Conservation (phyloP, 2,113 vertebrate species). For the Chaetura pelagica region DNA sequence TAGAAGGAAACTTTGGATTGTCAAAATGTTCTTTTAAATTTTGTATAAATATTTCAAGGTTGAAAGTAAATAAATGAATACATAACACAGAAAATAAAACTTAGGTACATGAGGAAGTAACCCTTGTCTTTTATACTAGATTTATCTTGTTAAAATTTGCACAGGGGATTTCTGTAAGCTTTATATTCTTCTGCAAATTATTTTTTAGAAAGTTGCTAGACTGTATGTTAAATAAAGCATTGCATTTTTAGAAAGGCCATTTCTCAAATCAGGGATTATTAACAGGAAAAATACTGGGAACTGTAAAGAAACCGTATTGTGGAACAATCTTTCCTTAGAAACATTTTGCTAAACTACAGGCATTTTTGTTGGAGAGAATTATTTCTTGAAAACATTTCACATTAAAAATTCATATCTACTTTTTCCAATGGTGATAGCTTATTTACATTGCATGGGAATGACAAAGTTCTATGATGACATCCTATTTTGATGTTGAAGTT, state of each 20-base stretch:
- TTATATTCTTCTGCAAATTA: background rate
- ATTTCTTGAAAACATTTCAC: background rate
- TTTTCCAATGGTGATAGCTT: background rate
- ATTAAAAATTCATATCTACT: background rate
- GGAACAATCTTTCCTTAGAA: background rate
- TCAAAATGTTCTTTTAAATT: background rate
- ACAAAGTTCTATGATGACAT: background rate
- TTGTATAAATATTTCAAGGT: background rate
- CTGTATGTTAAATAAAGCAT: background rate
- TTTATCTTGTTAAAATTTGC: background rate
- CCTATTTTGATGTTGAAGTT: background rate
- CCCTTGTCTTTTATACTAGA: background rate
- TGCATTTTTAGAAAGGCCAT: background rate
- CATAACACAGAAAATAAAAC: background rate
- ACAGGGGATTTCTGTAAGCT: background rate
- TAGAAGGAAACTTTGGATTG: background rate
- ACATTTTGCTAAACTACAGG: background rate
- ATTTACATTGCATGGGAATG: background rate
- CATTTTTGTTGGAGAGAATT: background rate
- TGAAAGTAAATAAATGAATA: background rate
- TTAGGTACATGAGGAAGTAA: background rate
- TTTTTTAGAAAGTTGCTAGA: background rate
- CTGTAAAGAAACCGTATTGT: background rate
- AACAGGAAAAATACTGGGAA: background rate
- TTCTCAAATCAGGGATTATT: background rate